Base-by-base conservation (phyloP, 2,888 invertebrate genomes). In the Caenorhabditis sp. region DNA sequence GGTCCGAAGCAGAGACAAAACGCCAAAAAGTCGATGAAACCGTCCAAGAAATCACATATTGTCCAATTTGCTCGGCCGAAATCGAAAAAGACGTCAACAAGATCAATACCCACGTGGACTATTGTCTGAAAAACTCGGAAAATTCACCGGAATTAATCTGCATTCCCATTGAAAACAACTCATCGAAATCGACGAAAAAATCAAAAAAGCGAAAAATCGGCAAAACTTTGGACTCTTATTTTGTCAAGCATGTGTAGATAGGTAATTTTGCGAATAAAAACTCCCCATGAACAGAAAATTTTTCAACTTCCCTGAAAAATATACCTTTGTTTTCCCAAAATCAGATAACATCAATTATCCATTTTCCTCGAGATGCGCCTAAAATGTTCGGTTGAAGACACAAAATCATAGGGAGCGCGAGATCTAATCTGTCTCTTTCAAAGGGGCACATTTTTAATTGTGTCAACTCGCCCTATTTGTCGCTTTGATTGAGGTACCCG, bases 21-120 rank as follows among this genome's bases (percentile, higher is more conserved):
- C 64, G 61, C 17, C 38, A 12, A 25, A 74, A 74, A 57, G n/a
- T 26, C 1, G 64, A 49, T 17, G 59, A 58, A 36, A 62, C n/a
- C 7, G 21, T 25, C 8, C 38, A 27, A 31, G 60, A 60, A 17
- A 70, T 63, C 2, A 63, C 62, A 0, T 63, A 63, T 1, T 79
- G 79, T 63, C 79, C 79, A 12, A 70, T 79, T 49, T 79, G 79
- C 20, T 63, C 60, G 10, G 21, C 43, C 3, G 43, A 43, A 43
- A 43, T 43, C 43, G 43, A 43, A 23, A 49, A 59, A 27, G 36
- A 77, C 23, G 71, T 63, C 23, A 63, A 66, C 25, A 63, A 65
- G 12, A 54, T 74, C 57, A 80, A 81, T 63, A 26, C 43, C 23
- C 81, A 81, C 67, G 61, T 81, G 10, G 81, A 81, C 53, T 73